Evolutionary conservation across 2,888 invertebrate genomes (phyloP).

Genomic region (Helleia helle): DNA sequence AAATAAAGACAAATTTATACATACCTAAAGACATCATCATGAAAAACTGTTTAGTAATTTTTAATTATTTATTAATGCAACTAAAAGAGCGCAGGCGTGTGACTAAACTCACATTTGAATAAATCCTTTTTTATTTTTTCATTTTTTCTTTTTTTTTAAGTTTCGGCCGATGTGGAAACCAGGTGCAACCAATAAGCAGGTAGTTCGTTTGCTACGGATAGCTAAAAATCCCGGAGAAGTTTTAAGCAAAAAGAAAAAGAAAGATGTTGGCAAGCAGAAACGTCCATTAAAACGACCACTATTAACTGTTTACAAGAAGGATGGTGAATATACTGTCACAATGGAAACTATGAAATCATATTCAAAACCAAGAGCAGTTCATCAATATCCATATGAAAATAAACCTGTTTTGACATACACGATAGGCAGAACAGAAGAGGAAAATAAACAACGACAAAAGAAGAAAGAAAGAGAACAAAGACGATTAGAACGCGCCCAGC

Average conservation of each 20-base stretch:
- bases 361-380: constrained; percentile 40
- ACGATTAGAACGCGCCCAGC: constrained; percentile 50
- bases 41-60: too few species aligned
- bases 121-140: constrained; percentile 24
- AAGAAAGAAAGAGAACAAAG: constrained; percentile 49
- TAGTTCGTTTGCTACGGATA: constrained; percentile 46
- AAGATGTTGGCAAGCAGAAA: constrained; percentile 34
- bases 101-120: too few species aligned
- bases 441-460: constrained; percentile 46
- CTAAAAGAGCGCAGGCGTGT: too few species aligned
- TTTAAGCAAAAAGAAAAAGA: constrained; percentile 46
- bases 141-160: constrained; percentile 40
- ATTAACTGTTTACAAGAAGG: constrained; percentile 50
- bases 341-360: constrained; percentile 62
- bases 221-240: constrained; percentile 48
- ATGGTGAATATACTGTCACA: constrained; percentile 57
- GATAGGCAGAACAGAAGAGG: constrained; percentile 59
- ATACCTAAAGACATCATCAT: too few species aligned
- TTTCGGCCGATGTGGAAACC: constrained; percentile 60
- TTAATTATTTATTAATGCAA: too few species aligned
- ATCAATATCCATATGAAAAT: constrained; percentile 60
- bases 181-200: constrained; percentile 56
- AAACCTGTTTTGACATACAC: constrained; percentile 50
- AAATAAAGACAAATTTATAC: too few species aligned
- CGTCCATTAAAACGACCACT: constrained; percentile 50